Base-by-base conservation (phyloP, 53 echinoderm and acorn worm genomes). In the Echinometra lucunter region DNA sequence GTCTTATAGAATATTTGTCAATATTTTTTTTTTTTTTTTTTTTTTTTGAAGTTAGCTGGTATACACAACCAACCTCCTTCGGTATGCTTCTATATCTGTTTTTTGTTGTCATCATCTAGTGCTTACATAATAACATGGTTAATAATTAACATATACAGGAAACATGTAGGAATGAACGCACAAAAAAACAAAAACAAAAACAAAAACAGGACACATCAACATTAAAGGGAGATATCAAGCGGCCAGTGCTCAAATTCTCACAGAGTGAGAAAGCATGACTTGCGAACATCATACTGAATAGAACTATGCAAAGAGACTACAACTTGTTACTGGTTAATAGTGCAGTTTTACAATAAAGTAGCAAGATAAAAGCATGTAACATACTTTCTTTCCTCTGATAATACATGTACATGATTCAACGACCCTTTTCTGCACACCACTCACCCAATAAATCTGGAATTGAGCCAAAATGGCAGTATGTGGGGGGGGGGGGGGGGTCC, bases 81-180 rank as follows among this genome's bases (percentile, higher is more conserved):
- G 34, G 90, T 35, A 60, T 63, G 90, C 88, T 90, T 35, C 90
- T 90, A 58, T 60, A 60, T 63, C 58, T 58, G 34, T 90, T 58
- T 58, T 32, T 38, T 58, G 15, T 38, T 60, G 25, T 85, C 85
- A 6, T 85, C 6, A 85, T 90, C 90, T 90, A 90, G 60, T 90
- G 90, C 49, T 58, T 88, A 38, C 42, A 60, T 90, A 1, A 90
- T 90, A 63, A 90, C 63, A 85, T 90, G 58, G 23, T 58, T 90
- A 63, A 90, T 90, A 90, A 58, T 60, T 90, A 42, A 90, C 63
- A 12, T 85, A 63, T 63, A 90, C 63, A 58, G 58, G 90, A 90
- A 58, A 90, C 90, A 90, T 2, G 58, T 32, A 90, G 90, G 90
- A 90, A 58, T 90, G 58, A 63, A 90, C 90, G 35, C 63, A 90